Conservation (phyloP, 2,888 invertebrate genomes). For the Elmis aenea region DNA sequence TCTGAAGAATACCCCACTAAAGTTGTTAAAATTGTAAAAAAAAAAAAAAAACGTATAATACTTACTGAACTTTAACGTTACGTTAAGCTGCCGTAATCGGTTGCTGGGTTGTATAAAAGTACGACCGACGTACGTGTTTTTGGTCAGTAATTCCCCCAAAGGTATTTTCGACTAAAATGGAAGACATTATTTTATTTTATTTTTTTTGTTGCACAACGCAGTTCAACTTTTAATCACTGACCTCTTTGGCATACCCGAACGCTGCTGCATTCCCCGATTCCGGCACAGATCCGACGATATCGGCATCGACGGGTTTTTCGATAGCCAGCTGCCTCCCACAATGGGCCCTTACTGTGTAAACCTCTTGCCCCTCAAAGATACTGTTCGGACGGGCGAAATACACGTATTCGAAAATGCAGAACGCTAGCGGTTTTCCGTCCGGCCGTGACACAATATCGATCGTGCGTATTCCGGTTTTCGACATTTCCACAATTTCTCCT, state of each 20-base stretch:
- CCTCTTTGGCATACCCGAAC: constrained; percentile 87
- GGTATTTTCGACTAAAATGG: constrained; percentile 73
- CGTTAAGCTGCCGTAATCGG: constrained; percentile 82
- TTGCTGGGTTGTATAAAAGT: constrained; percentile 97
- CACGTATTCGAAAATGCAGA: constrained; percentile 99
- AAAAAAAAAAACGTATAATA: no score
- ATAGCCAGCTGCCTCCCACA: constrained; percentile 89
- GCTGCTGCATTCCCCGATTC: constrained; percentile 97
- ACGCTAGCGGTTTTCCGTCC: constrained; percentile 73
- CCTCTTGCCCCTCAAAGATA: constrained; percentile 94
- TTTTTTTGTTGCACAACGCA: no score
- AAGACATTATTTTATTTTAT: no score
- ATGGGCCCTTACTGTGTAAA: constrained; percentile 86
- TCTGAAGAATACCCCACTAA: no score
- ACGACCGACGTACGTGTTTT: constrained; percentile 93
- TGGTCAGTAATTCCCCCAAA: constrained; percentile 90
- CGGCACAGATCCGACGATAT: constrained; percentile 95
- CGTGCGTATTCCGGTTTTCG: constrained; percentile 75
- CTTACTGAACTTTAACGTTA: constrained; percentile 87
- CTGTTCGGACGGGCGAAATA: constrained; percentile 97
- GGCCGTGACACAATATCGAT: constrained; percentile 82
- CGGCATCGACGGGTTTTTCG: constrained; percentile 87
- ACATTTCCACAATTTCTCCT: constrained; percentile 93
- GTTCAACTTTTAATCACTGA: constrained; percentile 45
- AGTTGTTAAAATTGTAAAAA: no score